Conservation (phyloP, 2,888 invertebrate genomes). For the Dryadula phaetusa region DNA sequence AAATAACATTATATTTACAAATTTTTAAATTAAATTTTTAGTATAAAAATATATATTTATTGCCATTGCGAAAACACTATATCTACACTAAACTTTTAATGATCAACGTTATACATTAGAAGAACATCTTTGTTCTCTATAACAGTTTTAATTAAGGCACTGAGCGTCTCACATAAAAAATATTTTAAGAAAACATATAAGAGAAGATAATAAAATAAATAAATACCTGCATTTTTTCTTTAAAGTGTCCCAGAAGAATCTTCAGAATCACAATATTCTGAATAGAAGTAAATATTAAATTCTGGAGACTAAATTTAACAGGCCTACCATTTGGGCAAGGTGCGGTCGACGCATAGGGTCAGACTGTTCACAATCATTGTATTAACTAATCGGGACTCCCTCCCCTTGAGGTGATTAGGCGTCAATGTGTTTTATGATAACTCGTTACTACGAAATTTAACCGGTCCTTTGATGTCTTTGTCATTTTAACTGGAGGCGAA, state of each 20-base stretch:
- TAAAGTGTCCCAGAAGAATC: slow-evolving; percentile 3
- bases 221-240: slow-evolving; percentile 36
- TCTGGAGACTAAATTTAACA: neutral
- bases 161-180: slow-evolving; percentile 23
- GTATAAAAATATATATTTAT: neutral
- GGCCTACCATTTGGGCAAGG: slow-evolving; percentile 54
- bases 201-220: slow-evolving; percentile 6
- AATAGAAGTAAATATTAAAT: neutral
- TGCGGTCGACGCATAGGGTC: slow-evolving; percentile 60
- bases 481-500: slow-evolving; percentile 27
- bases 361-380: slow-evolving; percentile 69
- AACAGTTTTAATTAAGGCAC: slow-evolving; percentile 20
- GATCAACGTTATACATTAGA: neutral
- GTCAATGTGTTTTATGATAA: slow-evolving; percentile 65
- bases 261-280: neutral
- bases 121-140: neutral
- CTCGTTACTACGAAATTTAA: slow-evolving; percentile 51
- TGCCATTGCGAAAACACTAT: neutral
- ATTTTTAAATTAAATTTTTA: neutral
- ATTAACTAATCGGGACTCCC: slow-evolving; percentile 70
- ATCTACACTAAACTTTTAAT: neutral
- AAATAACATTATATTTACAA: too few relatives aligned
- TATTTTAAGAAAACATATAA: neutral
- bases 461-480: slow-evolving; percentile 39
- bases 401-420: slow-evolving; percentile 68